Base-by-base conservation (phyloP, 2,888 invertebrate species). In the Zygaena filipendulae region DNA sequence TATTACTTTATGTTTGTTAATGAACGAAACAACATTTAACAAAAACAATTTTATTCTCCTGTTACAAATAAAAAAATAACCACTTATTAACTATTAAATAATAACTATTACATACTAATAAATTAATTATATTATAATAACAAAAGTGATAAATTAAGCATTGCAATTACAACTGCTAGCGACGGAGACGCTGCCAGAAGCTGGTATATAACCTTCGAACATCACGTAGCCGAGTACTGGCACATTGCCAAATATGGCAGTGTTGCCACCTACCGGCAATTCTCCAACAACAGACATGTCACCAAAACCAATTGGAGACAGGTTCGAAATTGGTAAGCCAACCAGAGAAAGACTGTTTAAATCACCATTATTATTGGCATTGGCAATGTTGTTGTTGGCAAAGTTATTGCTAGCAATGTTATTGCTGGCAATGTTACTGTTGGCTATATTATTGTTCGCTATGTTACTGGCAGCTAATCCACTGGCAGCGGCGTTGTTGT, bases 171-270 rank as follows among this genome's bases (percentile, higher is more conserved):
- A 49, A 18, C 53, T 55, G 23, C 47, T 61, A 1, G 63, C 68
- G 3, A 74, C 61, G 4, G 60, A 60, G 0, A 74, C 74, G 3
- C 59, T 38, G 0, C 75, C 74, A 9, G 59, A 62, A 0, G 70
- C 74, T 27, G 75, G 74, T 11, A 75, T 43, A 2, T 52, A 50
- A 0, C 74, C 75, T 29, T 74, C 74, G 27, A 75, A 75, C 2
- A 62, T 64, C 0, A 75, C 74, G 30, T 63, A 74, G 25, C 75
- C 75, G 36, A 74, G 62, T 0, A 75, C 66, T 37, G 74, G 72
- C 32, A 68, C 61, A 14, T 71, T 68, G 6, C 74, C 75, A 23
- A 50, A 29, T 0, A 72, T 48, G 2, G 54, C 53, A 0, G 72
- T 70, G 2, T 49, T 52, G 2, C 72, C 72, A 25, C 53, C 52